Conservation (phyloP, 2,888 invertebrate genomes). For the Unio delphinus region DNA sequence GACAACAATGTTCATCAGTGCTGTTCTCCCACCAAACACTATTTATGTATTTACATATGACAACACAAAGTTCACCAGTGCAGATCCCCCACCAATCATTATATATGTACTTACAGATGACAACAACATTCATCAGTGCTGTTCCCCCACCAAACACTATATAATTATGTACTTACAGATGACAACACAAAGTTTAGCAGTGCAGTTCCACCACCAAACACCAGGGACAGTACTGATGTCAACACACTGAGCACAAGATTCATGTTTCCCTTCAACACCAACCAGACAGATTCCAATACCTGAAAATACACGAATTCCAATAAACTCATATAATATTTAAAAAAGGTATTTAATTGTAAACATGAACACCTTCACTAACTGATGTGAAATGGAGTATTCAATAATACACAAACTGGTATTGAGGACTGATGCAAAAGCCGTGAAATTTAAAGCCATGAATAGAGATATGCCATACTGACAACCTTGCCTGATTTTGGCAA, state of each 20-base stretch:
- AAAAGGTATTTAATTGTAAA: no score
- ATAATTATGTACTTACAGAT: slow-evolving; percentile 59
- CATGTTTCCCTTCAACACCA: slow-evolving; percentile 92
- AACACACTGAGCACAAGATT: slow-evolving; percentile 87
- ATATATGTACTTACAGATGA: slow-evolving; percentile 64
- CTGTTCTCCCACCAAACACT: background rate
- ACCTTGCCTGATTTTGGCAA: no score
- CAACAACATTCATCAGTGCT: no score
- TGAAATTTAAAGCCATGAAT: no score
- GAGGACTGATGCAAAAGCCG: no score
- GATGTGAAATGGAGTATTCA: no score
- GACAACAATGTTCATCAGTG: slow-evolving; percentile 41
- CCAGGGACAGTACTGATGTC: slow-evolving; percentile 88
- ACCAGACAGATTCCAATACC: slow-evolving; percentile 88
- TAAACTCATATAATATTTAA: no score
- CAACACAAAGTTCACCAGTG: background rate
- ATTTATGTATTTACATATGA: slow-evolving; percentile 75
- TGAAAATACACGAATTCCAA: slow-evolving; percentile 30
- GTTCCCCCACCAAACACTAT: background rate
- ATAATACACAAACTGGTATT: no score
- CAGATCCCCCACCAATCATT: background rate
- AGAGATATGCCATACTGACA: no score
- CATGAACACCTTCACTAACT: background rate
- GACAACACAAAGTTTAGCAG: slow-evolving; percentile 70
- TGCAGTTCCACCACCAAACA: slow-evolving; percentile 79